Base-by-base conservation (phyloP, 2,113 vertebrate species). In the Osmerus eperlanus region DNA sequence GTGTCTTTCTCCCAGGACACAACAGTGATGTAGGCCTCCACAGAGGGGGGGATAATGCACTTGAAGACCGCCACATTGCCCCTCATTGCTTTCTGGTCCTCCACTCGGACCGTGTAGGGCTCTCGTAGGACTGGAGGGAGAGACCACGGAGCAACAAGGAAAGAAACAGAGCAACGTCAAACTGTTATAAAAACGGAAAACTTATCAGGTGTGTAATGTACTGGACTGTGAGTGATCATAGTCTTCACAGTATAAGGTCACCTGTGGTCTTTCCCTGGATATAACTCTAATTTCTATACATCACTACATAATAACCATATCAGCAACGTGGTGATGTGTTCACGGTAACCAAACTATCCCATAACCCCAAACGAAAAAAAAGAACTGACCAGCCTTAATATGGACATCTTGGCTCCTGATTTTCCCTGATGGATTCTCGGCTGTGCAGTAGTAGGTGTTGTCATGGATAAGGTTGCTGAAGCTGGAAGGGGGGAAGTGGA, bases 1-100 rank as follows among this genome's bases (percentile, higher is more conserved):
- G 97, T 99, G 94, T 99, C 97, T 92, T 99, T 99, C 94, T 99
- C 97, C 97, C 97, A 99, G 86, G 97, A 99, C 93, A 97, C 92
- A 90, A 99, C 97, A 89, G 95, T 94, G 95, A 99, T 93, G 88
- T 99, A 98, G 80, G 95, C 95, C 95, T 98, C 97, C 93, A 99
- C 97, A 71, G 95, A 98, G 94, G 96, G 93, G 88, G 97, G 96
- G 92, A 99, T 99, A 98, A 99, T 99, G 96, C 97, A 99, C 97
- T 99, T 99, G 94, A 99, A 99, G 92, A 98, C 97, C 80, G 94
- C 97, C 87, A 97, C 96, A 94, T 98, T 97, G 94, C 97, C 97
- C 94, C 97, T 96, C 97, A 98, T 98, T 94, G 97, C 97, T 95
- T 96, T 99, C 94, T 98, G 97, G 92, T 99, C 97, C 93, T 98